Base-by-base conservation (phyloP, 2,888 invertebrate genomes). In the Drosophila meridionalis region DNA sequence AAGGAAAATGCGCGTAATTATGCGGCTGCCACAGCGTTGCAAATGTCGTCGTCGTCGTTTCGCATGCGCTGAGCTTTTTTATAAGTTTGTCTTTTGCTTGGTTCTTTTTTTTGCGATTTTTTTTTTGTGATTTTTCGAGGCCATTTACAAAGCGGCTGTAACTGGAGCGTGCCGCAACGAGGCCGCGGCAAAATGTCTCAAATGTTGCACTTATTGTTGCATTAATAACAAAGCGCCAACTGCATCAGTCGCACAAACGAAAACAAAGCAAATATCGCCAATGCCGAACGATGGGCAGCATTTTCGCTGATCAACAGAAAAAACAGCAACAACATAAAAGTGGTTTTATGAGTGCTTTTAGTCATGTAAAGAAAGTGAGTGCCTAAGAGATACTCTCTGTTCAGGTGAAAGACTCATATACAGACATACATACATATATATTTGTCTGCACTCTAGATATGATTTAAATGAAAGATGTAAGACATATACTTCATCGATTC, bases 1-100 rank as follows among this genome's bases (percentile, higher is more conserved):
- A 88, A 70, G 34, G 89, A 85, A 85, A 85, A 85, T 78, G 88
- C 88, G 89, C 88, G 83, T 89, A 89, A 87, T 87, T 87, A 87
- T 87, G 86, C 85, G 65, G 59, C 74, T 60, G 59, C 69, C 32
- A 43, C 64, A 56, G 12, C 47, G 73, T 30, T 70, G 73, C 73
- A 84, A 87, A 71, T 71, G 74, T 69, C 74, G 69, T 69, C 74
- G 74, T 69, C 74, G 69, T 69, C 74, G 69, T 69, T 69, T 77
- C 67, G 70, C 69, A 67, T 73, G 77, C 56, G 42, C 32, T 61
- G 65, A 32, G 65, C 47, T 64, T 36, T 45, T 55, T 58, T 56
- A 34, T 57, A 56, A 42, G 42, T 42, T 30, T 56, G 56, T 42
- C 40, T 58, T 26, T 34, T 8, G 28, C 38, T 55, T 28, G 8